A percentile compares a stretch with the other conserved stretches of the same genome.
Conservation (phyloP, 1,140 invertebrate genomes). For the Dendrolimus punctatus region DNA sequence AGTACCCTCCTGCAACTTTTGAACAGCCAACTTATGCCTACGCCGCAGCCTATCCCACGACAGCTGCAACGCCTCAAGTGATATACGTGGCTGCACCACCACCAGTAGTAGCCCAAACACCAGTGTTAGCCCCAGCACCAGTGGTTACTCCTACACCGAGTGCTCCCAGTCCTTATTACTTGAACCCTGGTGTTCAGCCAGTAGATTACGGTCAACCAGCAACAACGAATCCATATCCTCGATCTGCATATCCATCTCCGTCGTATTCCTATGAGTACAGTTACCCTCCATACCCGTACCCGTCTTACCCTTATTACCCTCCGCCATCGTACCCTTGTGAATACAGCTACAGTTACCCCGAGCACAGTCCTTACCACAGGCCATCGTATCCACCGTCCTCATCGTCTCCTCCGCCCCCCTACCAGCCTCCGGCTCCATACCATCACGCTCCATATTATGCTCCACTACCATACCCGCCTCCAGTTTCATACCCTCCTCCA, state of each 20-base stretch:
- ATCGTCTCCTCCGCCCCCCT: constrained; percentile 8
- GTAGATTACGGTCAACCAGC: constrained; percentile 11
- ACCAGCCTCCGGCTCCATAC: constrained; percentile 2
- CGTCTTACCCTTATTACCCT: constrained; percentile 4
- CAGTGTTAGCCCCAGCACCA: constrained; percentile 14
- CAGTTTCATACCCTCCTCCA: constrained; percentile 1
- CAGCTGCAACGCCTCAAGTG: constrained; percentile 22
- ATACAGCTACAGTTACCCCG: constrained; percentile 1
- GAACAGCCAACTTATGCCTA: constrained; percentile 26
- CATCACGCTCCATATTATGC: neutral
- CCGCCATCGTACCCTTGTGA: constrained; percentile 5
- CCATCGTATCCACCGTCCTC: constrained; percentile 1
- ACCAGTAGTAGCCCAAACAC: constrained; percentile 7
- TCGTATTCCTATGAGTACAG: constrained; percentile 25
- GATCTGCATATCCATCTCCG: constrained; percentile 9
- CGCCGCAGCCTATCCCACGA: constrained; percentile 13
- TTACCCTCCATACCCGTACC: constrained; percentile 7
- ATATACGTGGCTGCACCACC: constrained; percentile 28
- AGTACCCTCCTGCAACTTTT: constrained; percentile 10
- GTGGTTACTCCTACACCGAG: constrained; percentile 13
- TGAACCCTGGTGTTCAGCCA: constrained; percentile 9
- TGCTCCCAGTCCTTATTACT: constrained; percentile 9
- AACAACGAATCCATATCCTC: constrained; percentile 3
- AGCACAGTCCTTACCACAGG: neutral
- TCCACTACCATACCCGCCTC: neutral